A percentile compares a stretch with the other conserved stretches of the same genome.
Evolutionary conservation across 2,113 vertebrate genomes (phyloP).

Genomic region (Isichthys henryi): DNA sequence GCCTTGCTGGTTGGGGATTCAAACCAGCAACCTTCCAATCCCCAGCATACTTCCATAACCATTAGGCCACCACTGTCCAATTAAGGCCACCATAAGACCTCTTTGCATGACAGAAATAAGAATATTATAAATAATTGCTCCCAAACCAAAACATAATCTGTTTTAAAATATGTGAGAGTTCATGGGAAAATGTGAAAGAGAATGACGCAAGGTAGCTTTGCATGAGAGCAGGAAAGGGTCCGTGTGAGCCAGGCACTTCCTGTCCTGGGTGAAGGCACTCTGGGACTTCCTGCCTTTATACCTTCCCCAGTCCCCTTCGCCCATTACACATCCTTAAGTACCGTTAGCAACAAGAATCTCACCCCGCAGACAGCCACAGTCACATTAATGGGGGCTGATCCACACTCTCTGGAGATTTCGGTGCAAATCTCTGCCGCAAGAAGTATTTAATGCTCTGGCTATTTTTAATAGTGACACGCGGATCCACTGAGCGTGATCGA

Average conservation of each 20-base stretch:
- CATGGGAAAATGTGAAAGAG: not conserved
- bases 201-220: not conserved
- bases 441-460: not conserved
- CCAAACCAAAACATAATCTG: not conserved
- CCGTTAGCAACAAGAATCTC: not conserved
- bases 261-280: not conserved
- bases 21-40: not conserved
- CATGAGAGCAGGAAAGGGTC: not conserved
- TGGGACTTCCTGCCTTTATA: not conserved
- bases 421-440: not conserved
- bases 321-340: not conserved
- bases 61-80: not conserved
- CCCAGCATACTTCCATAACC: not conserved
- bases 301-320: not conserved
- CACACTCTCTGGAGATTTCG: not conserved
- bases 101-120: not conserved
- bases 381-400: not conserved
- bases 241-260: not conserved
- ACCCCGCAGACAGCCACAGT: not conserved
- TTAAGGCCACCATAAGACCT: not conserved
- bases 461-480: not conserved
- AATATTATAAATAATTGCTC: not conserved
- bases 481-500: no score
- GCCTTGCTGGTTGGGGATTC: not conserved
- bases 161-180: not conserved